Percentiles rank a stretch among this genome's conserved stretches.
These are phyloP conservation scores for Smittia sp. DNA, from an alignment of 2,888 invertebrate genomes.

Conservation along the genomic window DNA sequence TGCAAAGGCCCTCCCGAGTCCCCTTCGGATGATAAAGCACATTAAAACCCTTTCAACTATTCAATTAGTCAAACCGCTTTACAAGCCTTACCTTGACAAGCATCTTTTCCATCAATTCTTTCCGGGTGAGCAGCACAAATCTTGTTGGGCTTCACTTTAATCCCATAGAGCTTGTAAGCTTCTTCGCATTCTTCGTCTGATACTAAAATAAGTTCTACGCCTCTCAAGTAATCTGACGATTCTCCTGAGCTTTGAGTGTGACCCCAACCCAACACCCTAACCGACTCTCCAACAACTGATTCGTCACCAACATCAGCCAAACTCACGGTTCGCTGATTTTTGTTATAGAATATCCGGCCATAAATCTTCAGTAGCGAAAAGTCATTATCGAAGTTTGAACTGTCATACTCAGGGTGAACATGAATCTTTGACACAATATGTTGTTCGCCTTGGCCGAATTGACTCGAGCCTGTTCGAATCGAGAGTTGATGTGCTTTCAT, in stretches of 20 bases:
- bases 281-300: not conserved
- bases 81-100: not conserved
- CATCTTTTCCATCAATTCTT: constrained; percentile 5
- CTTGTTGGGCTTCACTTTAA: not conserved
- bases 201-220: not conserved
- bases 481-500: not conserved
- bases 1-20: constrained; percentile 15
- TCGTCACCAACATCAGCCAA: not conserved
- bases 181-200: not conserved
- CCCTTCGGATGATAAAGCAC: not conserved
- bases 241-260: not conserved
- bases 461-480: not conserved
- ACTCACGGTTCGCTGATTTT: not conserved
- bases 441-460: not conserved
- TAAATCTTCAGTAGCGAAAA: not conserved
- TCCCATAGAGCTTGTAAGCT: not conserved
- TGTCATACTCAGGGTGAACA: not conserved
- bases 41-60: not conserved
- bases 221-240: not conserved
- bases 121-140: not conserved
- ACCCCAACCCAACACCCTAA: not conserved
- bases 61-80: not conserved
- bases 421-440: not conserved
- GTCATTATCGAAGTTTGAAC: not conserved
- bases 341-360: not conserved